Base-by-base conservation (phyloP, 2,797 vertebrate genomes). In the Falco naumanni region DNA sequence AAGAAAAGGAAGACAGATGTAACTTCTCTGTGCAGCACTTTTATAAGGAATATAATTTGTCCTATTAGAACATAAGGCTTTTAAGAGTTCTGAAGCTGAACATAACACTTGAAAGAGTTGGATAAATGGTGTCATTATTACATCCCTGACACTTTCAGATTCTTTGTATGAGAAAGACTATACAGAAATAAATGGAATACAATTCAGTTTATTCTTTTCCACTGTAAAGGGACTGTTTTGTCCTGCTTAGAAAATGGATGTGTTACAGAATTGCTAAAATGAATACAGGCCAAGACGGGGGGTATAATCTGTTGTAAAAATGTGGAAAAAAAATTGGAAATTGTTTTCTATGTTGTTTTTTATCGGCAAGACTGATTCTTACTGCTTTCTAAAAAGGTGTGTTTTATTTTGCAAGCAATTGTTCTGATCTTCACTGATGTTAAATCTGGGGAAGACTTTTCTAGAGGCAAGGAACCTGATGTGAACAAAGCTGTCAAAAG, bases 101-200 rank as follows among this genome's bases (percentile, higher is more conserved):
- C 47, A 41, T 66, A 86, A n/a, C 33, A 87, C 54, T 72, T 84
- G 70, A 82, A 95, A 84, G 66, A 89, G 84, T 8, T 81, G 85
- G 69, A 84, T 91, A 88, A 95, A 89, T 82, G 50, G 26, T 93
- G 69, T 84, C 59, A 60, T 91, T 89, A 59, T 79, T 78, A 43
- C 39, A 86, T 84, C 66, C 31, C 74, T 87, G 88, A 51, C 33
- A 41, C 69, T 90, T 91, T 61, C 34, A 15, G 66, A 45, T 71
- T 57, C 59, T 50, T 77, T 76, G 37, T 75, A 22, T 5, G 21
- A 79, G 66, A 91, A 33, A 74, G 11, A 61, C 59, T 65, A 6
- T 43, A 57, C 18, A 25, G 50, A 80, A 94, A 66, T 70, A 91
- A 91, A 81, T 61, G 22, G n/a, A 86, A 69, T 51, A n/a, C 45